Percentiles rank a stretch among this genome's conserved stretches.
phyloP scores from a whole-genome alignment of 2,797 vertebrate genomes.

The Acestrorhynchus altus region DNA sequence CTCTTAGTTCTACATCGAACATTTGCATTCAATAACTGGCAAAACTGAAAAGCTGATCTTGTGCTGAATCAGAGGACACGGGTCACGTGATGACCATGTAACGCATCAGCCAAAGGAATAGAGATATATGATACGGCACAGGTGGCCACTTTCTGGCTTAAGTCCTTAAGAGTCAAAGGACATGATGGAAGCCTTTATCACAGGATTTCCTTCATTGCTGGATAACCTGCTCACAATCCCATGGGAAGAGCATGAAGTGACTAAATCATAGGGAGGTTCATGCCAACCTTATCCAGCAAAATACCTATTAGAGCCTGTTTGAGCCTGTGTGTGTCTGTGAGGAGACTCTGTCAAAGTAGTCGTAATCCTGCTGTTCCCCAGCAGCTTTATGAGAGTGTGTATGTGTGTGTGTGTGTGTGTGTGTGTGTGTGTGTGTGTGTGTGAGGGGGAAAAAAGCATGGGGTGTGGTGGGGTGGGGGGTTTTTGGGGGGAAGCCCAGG shows the following conservation, averaged over 20 bases:
- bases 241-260: neutral
- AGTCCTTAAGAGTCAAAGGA: slow-evolving; percentile 7
- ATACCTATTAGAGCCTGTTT: slow-evolving; percentile 3
- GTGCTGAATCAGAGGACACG: neutral
- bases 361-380: slow-evolving; percentile 3
- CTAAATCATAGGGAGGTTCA: slow-evolving; percentile 9
- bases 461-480: neutral
- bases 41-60: neutral
- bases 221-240: slow-evolving; percentile 1
- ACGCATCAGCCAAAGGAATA: too few relatives aligned
- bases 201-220: slow-evolving; percentile 19
- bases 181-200: slow-evolving; percentile 12
- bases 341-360: slow-evolving; percentile 3
- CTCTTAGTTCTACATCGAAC: too few relatives aligned
- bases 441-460: neutral
- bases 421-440: neutral
- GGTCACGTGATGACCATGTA: neutral
- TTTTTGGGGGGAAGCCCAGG: neutral
- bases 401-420: neutral
- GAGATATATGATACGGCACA: too few relatives aligned
- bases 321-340: slow-evolving; percentile 1
- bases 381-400: neutral
- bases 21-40: too few relatives aligned
- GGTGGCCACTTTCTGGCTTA: neutral
- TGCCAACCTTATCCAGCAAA: slow-evolving; percentile 3